phyloP scores from a whole-genome alignment of 2,888 invertebrate genomes.

The Lottia scabra region DNA sequence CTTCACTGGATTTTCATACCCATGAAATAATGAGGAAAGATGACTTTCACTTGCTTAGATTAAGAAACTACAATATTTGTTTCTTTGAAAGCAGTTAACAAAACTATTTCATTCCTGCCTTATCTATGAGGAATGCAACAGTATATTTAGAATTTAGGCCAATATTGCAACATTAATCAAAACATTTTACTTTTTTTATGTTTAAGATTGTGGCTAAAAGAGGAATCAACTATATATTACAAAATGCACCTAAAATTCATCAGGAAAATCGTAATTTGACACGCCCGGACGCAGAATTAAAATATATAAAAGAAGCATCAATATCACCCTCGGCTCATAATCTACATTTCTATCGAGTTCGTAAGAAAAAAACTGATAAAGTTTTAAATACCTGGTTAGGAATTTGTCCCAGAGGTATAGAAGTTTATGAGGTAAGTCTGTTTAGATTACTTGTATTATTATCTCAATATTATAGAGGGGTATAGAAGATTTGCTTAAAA shows the following conservation, averaged over 20 bases:
- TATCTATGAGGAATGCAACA: no score
- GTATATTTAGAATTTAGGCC: background rate
- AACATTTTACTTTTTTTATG: background rate
- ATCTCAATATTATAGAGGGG: background rate
- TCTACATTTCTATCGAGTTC: slow-evolving; percentile 87
- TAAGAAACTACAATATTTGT: no score
- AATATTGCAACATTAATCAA: background rate
- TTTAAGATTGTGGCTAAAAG: slow-evolving; percentile 71
- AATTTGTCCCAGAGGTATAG: slow-evolving; percentile 91
- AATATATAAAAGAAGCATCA: slow-evolving; percentile 91
- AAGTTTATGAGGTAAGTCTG: slow-evolving; percentile 78
- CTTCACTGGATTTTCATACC: no score
- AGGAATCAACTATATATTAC: slow-evolving; percentile 71
- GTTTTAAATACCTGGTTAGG: slow-evolving; percentile 81
- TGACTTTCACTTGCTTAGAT: no score
- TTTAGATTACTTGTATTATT: background rate
- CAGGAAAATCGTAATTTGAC: slow-evolving; percentile 84
- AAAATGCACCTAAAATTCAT: slow-evolving; percentile 82
- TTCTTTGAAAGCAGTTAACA: no score
- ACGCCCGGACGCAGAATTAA: slow-evolving; percentile 84
- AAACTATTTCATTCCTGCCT: no score
- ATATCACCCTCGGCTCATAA: slow-evolving; percentile 84
- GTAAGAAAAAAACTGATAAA: slow-evolving; percentile 74
- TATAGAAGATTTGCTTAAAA: no score
- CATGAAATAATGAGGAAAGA: no score